These are phyloP conservation scores for Leptodactylus fallax DNA, from an alignment of 2,797 vertebrate species.

Conservation along the genomic window DNA sequence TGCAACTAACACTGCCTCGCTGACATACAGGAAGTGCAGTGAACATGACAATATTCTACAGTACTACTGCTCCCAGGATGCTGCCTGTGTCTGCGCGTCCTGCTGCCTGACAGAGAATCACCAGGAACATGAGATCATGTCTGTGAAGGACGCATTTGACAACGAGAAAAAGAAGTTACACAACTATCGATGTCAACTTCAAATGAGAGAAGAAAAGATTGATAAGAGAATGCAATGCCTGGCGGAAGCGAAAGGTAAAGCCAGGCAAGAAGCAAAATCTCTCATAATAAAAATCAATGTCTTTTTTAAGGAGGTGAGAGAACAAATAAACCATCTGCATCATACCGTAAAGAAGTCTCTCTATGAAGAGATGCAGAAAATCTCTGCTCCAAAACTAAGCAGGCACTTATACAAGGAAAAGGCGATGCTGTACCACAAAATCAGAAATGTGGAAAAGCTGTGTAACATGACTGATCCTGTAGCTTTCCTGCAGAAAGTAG, in stretches of 20 bases:
- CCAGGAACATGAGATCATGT: constrained; percentile 70
- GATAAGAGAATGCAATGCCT: background rate
- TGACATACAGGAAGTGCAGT: constrained; percentile 64
- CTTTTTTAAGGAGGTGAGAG: constrained; percentile 1
- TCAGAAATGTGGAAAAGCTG: background rate
- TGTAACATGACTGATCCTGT: constrained; percentile 6
- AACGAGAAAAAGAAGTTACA: constrained; percentile 74
- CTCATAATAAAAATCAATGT: background rate
- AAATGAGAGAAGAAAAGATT: background rate
- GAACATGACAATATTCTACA: constrained; percentile 69
- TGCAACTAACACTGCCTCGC: constrained; percentile 52
- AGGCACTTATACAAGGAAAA: constrained; percentile 1
- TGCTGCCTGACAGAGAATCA: constrained; percentile 74
- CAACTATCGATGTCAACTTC: constrained; percentile 58
- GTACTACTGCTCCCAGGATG: constrained; percentile 76
- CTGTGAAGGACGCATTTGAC: constrained; percentile 67
- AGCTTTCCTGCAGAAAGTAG: background rate
- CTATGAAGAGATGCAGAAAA: background rate
- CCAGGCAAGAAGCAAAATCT: background rate
- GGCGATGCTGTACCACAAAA: background rate
- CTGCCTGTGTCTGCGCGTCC: constrained; percentile 69
- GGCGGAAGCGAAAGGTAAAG: background rate
- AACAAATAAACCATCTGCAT: background rate
- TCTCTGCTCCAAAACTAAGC: background rate
- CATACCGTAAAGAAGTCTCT: background rate